Percentiles rank a stretch among this genome's conserved stretches.
Evolutionary conservation across 2,888 invertebrate species (phyloP).

Genomic region (Zelleria hepariella): DNA sequence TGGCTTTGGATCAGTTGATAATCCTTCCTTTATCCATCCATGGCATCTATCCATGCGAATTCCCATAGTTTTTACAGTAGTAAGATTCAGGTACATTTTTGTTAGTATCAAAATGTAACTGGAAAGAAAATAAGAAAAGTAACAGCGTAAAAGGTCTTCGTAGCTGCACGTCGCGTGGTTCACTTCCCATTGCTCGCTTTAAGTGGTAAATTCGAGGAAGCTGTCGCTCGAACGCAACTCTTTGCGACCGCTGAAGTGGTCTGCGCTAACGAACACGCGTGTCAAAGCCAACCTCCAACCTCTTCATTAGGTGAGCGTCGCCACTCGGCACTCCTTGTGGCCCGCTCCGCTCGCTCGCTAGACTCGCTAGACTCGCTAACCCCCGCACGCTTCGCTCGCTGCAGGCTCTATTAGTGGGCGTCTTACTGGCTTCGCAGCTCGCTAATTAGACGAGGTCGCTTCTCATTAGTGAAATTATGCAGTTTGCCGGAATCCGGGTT

Average conservation of each 20-base stretch:
- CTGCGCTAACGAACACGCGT: slow-evolving; percentile 68
- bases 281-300: slow-evolving; percentile 71
- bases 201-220: slow-evolving; percentile 66
- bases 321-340: slow-evolving; percentile 27
- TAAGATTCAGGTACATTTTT: no score
- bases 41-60: no score
- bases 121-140: no score
- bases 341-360: slow-evolving; percentile 13
- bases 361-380: slow-evolving; percentile 7
- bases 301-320: slow-evolving; percentile 69
- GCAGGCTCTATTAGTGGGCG: slow-evolving; percentile 52
- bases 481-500: slow-evolving; percentile 65
- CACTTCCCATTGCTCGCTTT: slow-evolving; percentile 46
- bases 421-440: slow-evolving; percentile 57
- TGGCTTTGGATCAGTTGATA: no score
- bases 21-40: no score
- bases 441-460: slow-evolving; percentile 67
- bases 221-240: slow-evolving; percentile 62
- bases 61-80: no score
- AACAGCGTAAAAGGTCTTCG: not conserved
- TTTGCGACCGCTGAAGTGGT: slow-evolving; percentile 58
- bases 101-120: no score
- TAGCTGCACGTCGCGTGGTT: not conserved
- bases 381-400: slow-evolving; percentile 21
- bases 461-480: slow-evolving; percentile 71